phyloP scores from a whole-genome alignment of 2,113 vertebrate species.

The Canis aureus region DNA sequence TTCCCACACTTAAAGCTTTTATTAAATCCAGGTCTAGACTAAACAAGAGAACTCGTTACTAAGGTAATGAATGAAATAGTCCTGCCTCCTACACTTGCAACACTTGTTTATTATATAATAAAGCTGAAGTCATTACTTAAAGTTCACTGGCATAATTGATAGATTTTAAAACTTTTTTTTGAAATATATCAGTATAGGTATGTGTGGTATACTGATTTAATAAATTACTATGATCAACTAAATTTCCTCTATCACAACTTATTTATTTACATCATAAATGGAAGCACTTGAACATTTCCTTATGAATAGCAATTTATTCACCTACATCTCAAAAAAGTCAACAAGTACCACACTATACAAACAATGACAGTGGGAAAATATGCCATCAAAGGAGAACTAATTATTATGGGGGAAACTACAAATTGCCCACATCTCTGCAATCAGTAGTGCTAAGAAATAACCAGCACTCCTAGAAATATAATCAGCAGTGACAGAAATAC shows the following conservation, averaged over 20 bases:
- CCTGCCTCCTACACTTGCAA: neutral
- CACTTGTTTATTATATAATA: neutral
- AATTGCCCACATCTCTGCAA: conserved; percentile 46
- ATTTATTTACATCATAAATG: neutral
- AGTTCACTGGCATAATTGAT: neutral
- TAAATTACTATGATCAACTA: neutral
- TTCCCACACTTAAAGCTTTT: conserved; percentile 13
- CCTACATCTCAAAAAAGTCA: neutral
- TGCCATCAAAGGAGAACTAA: conserved; percentile 5
- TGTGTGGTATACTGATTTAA: neutral
- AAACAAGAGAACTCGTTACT: neutral
- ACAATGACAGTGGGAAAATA: neutral
- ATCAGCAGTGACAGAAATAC: conserved; percentile 57
- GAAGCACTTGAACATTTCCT: neutral
- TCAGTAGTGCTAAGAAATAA: conserved; percentile 43
- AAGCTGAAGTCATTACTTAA: conserved; percentile 38
- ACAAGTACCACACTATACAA: neutral
- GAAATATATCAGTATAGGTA: neutral
- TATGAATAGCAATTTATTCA: neutral
- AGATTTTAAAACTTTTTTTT: neutral
- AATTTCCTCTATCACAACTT: neutral
- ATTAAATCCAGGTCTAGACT: conserved; percentile 4
- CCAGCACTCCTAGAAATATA: conserved; percentile 10
- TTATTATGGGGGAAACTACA: neutral
- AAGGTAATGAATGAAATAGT: neutral